Evolutionary conservation across 1,140 invertebrate species (phyloP), one percentile per base, ranked within the genome.

Genomic region (Halictus rubicundus): DNA sequence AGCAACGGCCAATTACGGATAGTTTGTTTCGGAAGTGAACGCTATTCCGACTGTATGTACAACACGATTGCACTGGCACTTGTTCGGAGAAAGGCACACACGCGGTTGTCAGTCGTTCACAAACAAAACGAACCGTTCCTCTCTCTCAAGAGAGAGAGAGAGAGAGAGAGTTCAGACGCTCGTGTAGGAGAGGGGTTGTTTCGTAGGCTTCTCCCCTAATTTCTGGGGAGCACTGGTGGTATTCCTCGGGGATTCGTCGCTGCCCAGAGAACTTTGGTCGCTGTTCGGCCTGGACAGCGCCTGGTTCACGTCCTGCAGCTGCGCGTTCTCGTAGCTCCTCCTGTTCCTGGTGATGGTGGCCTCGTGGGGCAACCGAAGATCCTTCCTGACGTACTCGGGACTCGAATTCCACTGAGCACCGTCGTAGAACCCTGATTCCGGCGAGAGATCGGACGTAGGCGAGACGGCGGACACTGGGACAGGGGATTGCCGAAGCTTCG

Each of bases 341-440:
- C 89, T 78, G 52, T 88, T 89, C 39, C 81, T 83, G 14, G 76
- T 65, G 25, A 84, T 66, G 46, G 79, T 70, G 3, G 84, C 66
- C n/a, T 79, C 83, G 14, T 54, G 39, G 1, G 80, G 65, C 52
- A 88, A 16, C 9, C n/a, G 37, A 3, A 79, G 60, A 21, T 85
- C 71, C n/a, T 74, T 82, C 19, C 63, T 68, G 19, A n/a, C 39
- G 10, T 27, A 79, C 21, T 88, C 83, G 0, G 86, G 86, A 63
- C 86, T 89, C 5, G 85, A 87, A 14, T 52, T 66, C 23, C 75
- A 82, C 12, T 80, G 78, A 25, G 65, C 68, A n/a, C 82, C 80
- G 21, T 90, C 87, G 65, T 81, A 88, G 59, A 90, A 89, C 1
- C 88, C 88, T 5, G 89, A 88, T 68, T 90, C 89, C 0, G 86